Evolutionary conservation across 1,140 invertebrate species (phyloP), one percentile per base, ranked within the genome.

Genomic region (Augochlora pura): DNA sequence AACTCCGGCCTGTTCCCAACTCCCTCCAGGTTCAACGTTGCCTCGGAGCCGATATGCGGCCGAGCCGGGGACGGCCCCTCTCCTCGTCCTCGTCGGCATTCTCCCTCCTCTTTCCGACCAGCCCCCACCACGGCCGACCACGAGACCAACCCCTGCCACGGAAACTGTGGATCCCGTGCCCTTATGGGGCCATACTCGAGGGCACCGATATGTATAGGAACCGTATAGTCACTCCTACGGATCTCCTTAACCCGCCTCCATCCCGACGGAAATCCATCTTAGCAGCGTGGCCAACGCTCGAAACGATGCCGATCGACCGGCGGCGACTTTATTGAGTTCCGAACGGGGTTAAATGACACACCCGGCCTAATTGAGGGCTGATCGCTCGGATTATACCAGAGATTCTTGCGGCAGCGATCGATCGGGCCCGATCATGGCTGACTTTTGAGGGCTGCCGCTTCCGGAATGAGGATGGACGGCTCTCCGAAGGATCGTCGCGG

Each of bases 131-230:
- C 70, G 46, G 25, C 12, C 9, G 4, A 60, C 49, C 81, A 71
- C 85, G 89, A 89, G 90, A 91, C 90, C 91, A 92, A 92, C 92
- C 92, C 92, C 91, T 89, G 85, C 78, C 78, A 76, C 74, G 83
- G 87, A 80, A 85, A 88, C 82, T 81, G 88, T 81, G 80, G 73
- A 86, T 87, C 82, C 86, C 78, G 83, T 88, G 76, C 87, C 87
- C 85, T 88, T 88, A 88, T 88, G 82, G 83, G 80, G 87, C 76
- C 87, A 87, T 80, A 82, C 70, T 86, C 81, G 80, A 81, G 86
- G 78, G 84, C 81, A 88, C 38, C 32, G 32, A 32, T 32, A 32
- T 81, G 81, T 57, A 57, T n/a, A 57, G 54, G 68, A 64, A 78
- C 60, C 70, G 84, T 86, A 81, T 87, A 91, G 91, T 91, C 89